phyloP scores from a whole-genome alignment of 1,140 invertebrate species.

The Archegozetes longisetosus region DNA sequence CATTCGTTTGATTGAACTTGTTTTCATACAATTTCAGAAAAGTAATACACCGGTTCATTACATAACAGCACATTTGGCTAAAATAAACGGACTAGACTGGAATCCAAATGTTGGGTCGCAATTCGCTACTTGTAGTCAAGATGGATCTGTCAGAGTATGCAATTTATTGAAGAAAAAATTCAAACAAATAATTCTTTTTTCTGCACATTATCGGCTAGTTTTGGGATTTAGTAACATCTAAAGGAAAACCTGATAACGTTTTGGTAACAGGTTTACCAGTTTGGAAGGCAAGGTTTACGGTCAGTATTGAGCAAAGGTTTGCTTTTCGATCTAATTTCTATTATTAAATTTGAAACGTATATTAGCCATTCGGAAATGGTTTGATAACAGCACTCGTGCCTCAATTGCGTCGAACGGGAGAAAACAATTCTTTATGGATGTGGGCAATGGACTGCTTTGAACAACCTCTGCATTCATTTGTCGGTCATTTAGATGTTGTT shows the following conservation, averaged over 20 bases:
- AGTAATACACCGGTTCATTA: slow-evolving; percentile 70
- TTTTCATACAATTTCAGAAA: slow-evolving; percentile 38
- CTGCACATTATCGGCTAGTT: slow-evolving; percentile 33
- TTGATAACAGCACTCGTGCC: slow-evolving; percentile 75
- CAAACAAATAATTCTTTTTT: slow-evolving; percentile 16
- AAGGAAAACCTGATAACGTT: slow-evolving; percentile 52
- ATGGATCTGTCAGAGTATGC: slow-evolving; percentile 62
- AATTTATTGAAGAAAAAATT: slow-evolving; percentile 5
- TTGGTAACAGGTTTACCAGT: slow-evolving; percentile 72
- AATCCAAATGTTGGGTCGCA: slow-evolving; percentile 58
- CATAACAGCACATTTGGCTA: slow-evolving; percentile 78
- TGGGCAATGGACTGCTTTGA: slow-evolving; percentile 55
- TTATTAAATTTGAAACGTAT: slow-evolving; percentile 28
- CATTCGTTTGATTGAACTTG: too few species aligned
- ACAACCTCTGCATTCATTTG: slow-evolving; percentile 65
- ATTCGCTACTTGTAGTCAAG: slow-evolving; percentile 80
- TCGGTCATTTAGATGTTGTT: slow-evolving; percentile 81
- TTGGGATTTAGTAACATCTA: slow-evolving; percentile 71
- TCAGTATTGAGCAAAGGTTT: neutral
- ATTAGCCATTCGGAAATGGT: slow-evolving; percentile 70
- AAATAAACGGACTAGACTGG: slow-evolving; percentile 88
- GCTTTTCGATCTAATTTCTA: neutral
- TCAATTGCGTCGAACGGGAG: slow-evolving; percentile 48
- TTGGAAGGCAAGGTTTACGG: slow-evolving; percentile 66
- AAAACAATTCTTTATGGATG: slow-evolving; percentile 54